Base-by-base conservation (phyloP, 2,113 vertebrate genomes). In the Ictalurus furcatus region DNA sequence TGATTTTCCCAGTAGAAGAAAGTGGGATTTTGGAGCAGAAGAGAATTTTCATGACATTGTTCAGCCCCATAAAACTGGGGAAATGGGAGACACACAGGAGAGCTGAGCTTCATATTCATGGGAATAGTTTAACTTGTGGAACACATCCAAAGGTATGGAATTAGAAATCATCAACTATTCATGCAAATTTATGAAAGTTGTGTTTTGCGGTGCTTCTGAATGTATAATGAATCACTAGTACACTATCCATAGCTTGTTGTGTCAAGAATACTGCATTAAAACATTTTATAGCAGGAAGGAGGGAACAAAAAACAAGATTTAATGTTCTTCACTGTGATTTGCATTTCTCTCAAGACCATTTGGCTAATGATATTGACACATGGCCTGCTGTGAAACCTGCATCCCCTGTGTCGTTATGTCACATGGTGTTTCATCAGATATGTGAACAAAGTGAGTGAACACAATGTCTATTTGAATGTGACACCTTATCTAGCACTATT, bases 401-500 rank as follows among this genome's bases (percentile, higher is more conserved):
- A 61, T 63, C 25, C 28, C 25, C 58, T 28, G 21, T 37, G 61
- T 37, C 28, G 6, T 19, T 61, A 13, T 44, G 71, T 48, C 67
- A 61, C 17, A 11, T 28, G 30, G 85, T 8, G 69, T 61, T 44
- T 86, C 73, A 78, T 79, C 73, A 74, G 56, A 63, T 25, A 58
- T 65, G 54, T 40, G 54, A 87, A 37, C 48, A 69, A 81, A 69
- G 44, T 67, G 40, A 78, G 14, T 28, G 34, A 44, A 74, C 52
- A 63, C 56, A 59, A 61, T 78, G 34, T 52, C 52, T 28, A 28
- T 61, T 61, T 25, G 25, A 78, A 40, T 63, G 56, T 61, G 71
- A 86, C 71, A 48, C 13, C 85, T 63, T 87, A 87, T 78, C 52
- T 37, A 59, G 71, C 56, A 78, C 37, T 44, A 61, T 82, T 67